A percentile compares a stretch with the other conserved stretches of the same genome.
Evolutionary conservation across 2,113 vertebrate species (phyloP).

Genomic region (Dendropsophus ebraccatus): DNA sequence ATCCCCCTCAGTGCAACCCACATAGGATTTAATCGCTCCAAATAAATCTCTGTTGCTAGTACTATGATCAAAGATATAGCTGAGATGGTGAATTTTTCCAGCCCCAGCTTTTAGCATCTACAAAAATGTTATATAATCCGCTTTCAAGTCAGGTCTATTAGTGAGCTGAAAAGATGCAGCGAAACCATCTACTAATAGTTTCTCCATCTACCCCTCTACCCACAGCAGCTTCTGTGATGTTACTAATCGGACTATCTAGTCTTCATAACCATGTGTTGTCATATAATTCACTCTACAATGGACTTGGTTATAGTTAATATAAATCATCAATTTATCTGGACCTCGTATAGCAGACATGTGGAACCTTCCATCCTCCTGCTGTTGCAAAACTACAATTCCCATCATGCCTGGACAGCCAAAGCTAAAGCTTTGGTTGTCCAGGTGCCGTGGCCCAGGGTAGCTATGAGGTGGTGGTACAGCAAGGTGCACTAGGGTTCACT

Average conservation of each 20-base stretch:
- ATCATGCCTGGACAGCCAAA: no score
- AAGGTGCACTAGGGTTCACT: no score
- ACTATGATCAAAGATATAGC: constrained; percentile 40
- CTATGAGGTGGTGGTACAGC: no score
- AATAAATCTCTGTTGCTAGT: constrained; percentile 4
- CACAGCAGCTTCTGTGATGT: background rate
- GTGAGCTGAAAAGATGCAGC: background rate
- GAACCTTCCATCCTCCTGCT: no score
- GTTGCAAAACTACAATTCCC: no score
- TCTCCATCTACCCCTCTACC: background rate
- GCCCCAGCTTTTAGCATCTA: background rate
- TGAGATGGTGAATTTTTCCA: constrained; percentile 7
- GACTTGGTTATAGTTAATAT: background rate
- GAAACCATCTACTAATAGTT: background rate
- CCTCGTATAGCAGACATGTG: no score
- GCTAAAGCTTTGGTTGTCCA: no score
- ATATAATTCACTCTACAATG: background rate
- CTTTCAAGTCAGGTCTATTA: constrained; percentile 40
- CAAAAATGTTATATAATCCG: constrained; percentile 42
- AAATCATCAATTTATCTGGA: background rate
- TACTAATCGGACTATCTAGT: background rate
- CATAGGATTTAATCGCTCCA: constrained; percentile 23
- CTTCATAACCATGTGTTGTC: background rate
- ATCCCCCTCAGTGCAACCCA: constrained; percentile 42
- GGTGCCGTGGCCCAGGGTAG: no score